Percentiles rank a stretch among this genome's conserved stretches.
phyloP scores from a whole-genome alignment of 2,888 invertebrate species.

The Lysandra coridon region DNA sequence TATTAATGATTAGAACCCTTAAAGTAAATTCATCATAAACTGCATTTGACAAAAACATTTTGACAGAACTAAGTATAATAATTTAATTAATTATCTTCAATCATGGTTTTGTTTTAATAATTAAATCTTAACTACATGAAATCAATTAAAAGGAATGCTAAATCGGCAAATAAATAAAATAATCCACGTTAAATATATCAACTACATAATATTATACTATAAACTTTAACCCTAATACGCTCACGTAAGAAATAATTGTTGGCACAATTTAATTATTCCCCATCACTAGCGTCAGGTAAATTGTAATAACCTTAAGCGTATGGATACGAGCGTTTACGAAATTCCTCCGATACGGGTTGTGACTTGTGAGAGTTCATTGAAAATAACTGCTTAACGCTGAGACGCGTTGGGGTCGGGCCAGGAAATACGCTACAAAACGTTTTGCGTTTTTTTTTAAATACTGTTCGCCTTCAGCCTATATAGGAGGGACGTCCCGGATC shows the following conservation, averaged over 20 bases:
- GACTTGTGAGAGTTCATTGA: constrained; percentile 55
- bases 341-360: constrained; percentile 34
- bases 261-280: constrained; percentile 35
- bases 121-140: too few relatives aligned
- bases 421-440: not conserved
- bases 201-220: not conserved
- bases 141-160: too few relatives aligned
- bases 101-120: too few relatives aligned
- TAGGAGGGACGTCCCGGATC: too few relatives aligned
- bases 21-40: not conserved
- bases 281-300: constrained; percentile 21
- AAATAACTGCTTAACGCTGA: constrained; percentile 59
- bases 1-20: too few relatives aligned
- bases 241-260: constrained; percentile 26
- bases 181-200: not conserved
- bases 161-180: not conserved
- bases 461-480: too few relatives aligned
- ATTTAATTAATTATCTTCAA: too few relatives aligned
- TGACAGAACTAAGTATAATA: not conserved
- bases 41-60: too few relatives aligned
- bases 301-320: constrained; percentile 7
- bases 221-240: constrained; percentile 21
- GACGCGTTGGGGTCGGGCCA: constrained; percentile 55
- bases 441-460: too few relatives aligned
- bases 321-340: constrained; percentile 20